Conservation (phyloP, 2,888 invertebrate species). For the Agrotis segetum region DNA sequence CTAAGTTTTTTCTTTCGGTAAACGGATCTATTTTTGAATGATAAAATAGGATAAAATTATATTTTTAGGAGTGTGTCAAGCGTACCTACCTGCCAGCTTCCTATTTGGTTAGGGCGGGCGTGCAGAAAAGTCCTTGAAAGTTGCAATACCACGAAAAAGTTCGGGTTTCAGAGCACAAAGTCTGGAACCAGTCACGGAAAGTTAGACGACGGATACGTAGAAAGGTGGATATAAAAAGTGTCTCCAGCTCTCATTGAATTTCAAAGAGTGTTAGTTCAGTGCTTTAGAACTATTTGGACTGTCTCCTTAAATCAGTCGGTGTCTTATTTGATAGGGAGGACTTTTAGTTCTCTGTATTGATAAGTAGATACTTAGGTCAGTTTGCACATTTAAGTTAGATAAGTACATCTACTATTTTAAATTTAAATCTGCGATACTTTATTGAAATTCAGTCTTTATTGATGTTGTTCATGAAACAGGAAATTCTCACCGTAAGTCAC, state of each 20-base stretch:
- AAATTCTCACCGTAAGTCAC: too few relatives aligned
- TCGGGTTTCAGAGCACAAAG: constrained; percentile 20
- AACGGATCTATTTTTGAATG: constrained; percentile 8
- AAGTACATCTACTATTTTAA: too few relatives aligned
- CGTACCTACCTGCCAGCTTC: background rate
- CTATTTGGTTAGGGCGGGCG: background rate
- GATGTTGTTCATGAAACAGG: too few relatives aligned
- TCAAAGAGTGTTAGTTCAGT: constrained; percentile 39
- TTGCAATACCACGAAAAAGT: constrained; percentile 24
- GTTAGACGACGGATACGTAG: constrained; percentile 13
- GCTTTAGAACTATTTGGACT: constrained; percentile 22
- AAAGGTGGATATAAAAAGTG: constrained; percentile 4
- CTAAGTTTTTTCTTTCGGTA: constrained; percentile 21
- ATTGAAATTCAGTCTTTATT: too few relatives aligned
- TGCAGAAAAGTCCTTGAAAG: constrained; percentile 4
- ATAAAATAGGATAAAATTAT: background rate
- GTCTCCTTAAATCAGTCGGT: constrained; percentile 7
- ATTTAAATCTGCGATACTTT: too few relatives aligned
- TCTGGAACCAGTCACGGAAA: constrained; percentile 29
- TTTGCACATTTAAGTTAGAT: background rate
- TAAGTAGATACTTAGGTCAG: background rate
- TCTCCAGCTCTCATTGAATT: constrained; percentile 30
- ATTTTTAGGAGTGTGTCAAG: too few relatives aligned
- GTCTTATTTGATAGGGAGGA: background rate
- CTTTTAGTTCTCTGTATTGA: background rate